Evolutionary conservation across 2,888 invertebrate genomes (phyloP), one percentile per base, ranked within the genome.

Genomic region (Lasioglossum pauxillum): DNA sequence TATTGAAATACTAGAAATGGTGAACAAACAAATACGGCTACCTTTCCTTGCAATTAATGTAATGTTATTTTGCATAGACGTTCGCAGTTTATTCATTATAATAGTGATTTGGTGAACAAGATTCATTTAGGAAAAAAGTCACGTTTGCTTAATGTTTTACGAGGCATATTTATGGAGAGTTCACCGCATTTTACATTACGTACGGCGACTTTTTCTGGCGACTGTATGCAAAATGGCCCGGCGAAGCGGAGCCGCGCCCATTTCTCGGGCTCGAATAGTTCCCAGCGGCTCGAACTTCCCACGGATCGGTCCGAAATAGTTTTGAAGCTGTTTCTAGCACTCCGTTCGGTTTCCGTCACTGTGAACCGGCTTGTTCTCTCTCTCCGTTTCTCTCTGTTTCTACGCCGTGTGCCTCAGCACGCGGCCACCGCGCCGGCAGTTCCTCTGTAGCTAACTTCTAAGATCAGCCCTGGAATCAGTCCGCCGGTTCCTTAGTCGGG

Each of bases 241-340:
- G 64, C 31, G 8, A 1, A 19, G 31, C 46, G 8, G 38, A 67
- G 38, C 75, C 64, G 81, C 78, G 75, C 80, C 85, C 88, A 87
- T 88, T 85, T 88, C 90, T 86, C 60, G 60, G 82, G 85, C 60
- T 73, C 76, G 91, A 92, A 93, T 93, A 93, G 93, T 93, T 92
- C 83, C 87, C 75, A 80, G 84, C 83, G n/a, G 35, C 88, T 71
- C 85, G 44, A 91, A 90, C 85, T 91, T 85, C 72, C 83, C 38
- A 49, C 64, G 84, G 85, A 92, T 90, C 89, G 90, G 80, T 88
- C 84, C 87, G 85, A 89, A 90, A 93, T 93, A 92, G 93, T 93
- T 93, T 90, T 85, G 76, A 78, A 80, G 85, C 82, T 89, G 90
- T 90, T 91, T 90, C 88, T 81, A 89, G 78, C 86, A 88, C 84